Conservation (phyloP, 2,797 vertebrate genomes). For the Tokudaia muenninki region DNA sequence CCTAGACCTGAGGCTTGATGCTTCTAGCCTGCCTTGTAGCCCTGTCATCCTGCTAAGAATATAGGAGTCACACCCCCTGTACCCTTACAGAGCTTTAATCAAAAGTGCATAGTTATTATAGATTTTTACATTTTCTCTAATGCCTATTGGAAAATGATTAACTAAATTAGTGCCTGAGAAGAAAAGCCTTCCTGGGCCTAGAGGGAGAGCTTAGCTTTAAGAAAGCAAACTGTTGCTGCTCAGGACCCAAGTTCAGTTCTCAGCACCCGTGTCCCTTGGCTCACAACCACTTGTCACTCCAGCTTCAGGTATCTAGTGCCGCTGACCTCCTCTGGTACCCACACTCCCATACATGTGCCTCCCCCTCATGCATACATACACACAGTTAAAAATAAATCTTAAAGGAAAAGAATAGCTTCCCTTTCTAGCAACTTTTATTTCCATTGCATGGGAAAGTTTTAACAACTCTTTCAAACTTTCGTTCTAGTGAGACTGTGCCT, state of each 20-base stretch:
- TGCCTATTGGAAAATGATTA: constrained; percentile 9
- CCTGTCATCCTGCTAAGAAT: neutral
- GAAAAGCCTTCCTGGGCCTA: neutral
- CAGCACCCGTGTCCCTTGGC: neutral
- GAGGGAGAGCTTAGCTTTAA: neutral
- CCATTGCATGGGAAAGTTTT: constrained; percentile 32
- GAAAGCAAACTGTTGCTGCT: neutral
- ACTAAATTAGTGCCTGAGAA: neutral
- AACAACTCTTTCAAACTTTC: neutral
- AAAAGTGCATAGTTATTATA: neutral
- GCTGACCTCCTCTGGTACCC: neutral
- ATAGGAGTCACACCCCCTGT: neutral
- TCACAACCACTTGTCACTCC: neutral
- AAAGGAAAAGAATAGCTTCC: neutral
- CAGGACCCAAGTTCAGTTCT: neutral
- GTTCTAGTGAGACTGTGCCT: constrained; percentile 30
- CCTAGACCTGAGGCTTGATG: neutral
- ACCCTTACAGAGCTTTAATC: neutral
- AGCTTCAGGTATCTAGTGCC: neutral
- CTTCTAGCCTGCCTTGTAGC: neutral
- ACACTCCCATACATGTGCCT: too few relatives aligned
- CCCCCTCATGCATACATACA: neutral
- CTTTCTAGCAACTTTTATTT: constrained; percentile 20
- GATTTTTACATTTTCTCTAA: constrained; percentile 17
- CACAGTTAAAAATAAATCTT: neutral